Base-by-base conservation (phyloP, 2,113 vertebrate genomes). In the Bostrychus sinensis region DNA sequence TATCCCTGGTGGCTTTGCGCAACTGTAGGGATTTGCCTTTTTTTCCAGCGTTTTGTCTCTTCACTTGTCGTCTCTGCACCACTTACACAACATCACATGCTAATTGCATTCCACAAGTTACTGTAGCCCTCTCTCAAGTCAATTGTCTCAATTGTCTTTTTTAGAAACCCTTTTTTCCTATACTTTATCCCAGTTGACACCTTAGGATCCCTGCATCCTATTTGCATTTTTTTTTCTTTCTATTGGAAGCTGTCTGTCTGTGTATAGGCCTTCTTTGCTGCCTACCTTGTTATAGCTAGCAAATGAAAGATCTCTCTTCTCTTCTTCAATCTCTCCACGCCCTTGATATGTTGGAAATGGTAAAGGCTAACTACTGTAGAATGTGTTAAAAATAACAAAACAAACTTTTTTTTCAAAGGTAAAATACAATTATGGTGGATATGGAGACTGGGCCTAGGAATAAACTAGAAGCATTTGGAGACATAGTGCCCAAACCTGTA, bases 1-100 rank as follows among this genome's bases (percentile, higher is more conserved):
- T 22, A 51, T 87, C 80, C 77, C 85, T 3, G 56, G 81, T 81
- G 87, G 77, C 63, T 81, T 74, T 53, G 75, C 7, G 3, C 67
- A 75, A 78, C 70, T 77, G 60, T 54, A 63, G 67, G 87, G 70
- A 86, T 83, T 86, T 80, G 56, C 20, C 55, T 60, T 75, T 61
- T 65, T 22, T 36, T 45, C 61, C 46, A 17, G 54, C 17, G 34
- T 53, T 57, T 50, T 64, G n/a, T 48, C 50, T 74, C 23, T 56
- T 39, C n/a, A 59, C 77, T 66, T 55, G 62, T 36, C 48, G n/a
- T 77, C 53, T 66, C 57, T 32, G 19, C 28, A 77, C 25, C 69
- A 43, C 74, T 71, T 53, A 59, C 56, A 72, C 62, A 53, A 38
- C 67, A 64, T 70, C 46, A 56, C 55, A 76, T 76, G 51, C 63